Evolutionary conservation across 2,113 vertebrate genomes (phyloP).

Genomic region (Marcusenius ussheri): DNA sequence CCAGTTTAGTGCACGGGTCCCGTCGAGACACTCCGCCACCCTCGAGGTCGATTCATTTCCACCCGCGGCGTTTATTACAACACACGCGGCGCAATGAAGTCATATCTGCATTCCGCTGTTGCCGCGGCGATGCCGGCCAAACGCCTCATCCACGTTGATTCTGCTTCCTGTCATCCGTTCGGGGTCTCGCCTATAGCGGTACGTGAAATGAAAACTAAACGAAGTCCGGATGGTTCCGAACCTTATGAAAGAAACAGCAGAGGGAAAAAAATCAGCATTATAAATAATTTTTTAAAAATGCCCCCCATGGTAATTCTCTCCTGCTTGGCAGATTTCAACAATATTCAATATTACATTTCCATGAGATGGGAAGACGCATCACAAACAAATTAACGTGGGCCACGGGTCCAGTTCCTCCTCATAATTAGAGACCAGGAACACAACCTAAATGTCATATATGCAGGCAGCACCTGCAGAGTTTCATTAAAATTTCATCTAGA

Average conservation of each 20-base stretch:
- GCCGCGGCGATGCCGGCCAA: not conserved
- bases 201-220: not conserved
- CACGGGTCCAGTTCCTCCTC: not conserved
- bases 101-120: not conserved
- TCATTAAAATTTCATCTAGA: slow-evolving; percentile 19
- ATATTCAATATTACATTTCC: slow-evolving; percentile 7
- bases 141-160: not conserved
- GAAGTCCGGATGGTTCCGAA: not conserved
- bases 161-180: not conserved
- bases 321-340: not conserved
- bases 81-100: not conserved
- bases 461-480: not conserved
- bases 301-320: not conserved
- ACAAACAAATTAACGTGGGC: slow-evolving; percentile 4
- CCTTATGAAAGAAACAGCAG: not conserved
- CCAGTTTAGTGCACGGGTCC: not conserved
- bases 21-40: not conserved
- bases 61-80: not conserved
- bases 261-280: not conserved
- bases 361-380: not conserved
- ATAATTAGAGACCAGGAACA: slow-evolving; percentile 10
- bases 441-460: slow-evolving; percentile 11
- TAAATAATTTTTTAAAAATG: not conserved
- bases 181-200: not conserved
- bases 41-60: not conserved